A percentile compares a stretch with the other conserved stretches of the same genome.
These are phyloP conservation scores for Heliconius aoede DNA, from an alignment of 2,888 invertebrate species.

Conservation along the genomic window DNA sequence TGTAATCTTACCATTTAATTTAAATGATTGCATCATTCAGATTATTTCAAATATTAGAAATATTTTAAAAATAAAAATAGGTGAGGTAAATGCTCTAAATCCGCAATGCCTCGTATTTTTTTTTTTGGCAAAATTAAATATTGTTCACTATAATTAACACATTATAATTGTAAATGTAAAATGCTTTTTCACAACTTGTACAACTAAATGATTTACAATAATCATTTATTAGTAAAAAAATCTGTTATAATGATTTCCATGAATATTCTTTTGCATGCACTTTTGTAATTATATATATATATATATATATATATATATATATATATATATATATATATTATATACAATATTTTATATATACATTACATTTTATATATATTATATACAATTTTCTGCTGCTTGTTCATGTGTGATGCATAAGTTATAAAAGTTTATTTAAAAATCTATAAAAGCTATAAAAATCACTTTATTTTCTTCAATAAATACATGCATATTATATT, in stretches of 20 bases:
- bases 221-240: not conserved
- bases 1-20: not conserved
- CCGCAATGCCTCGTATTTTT: not conserved
- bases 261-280: not conserved
- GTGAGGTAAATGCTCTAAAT: not conserved
- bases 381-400: not conserved
- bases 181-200: not conserved
- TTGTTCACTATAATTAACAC: not conserved
- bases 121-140: not conserved
- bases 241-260: not conserved
- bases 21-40: not conserved
- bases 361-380: no score
- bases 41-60: not conserved
- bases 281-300: no score
- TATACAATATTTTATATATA: no score
- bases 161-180: not conserved
- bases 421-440: no score
- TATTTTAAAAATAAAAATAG: not conserved
- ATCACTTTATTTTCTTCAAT: no score
- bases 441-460: no score
- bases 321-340: no score
- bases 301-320: no score
- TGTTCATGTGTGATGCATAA: not conserved
- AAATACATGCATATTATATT: no score
- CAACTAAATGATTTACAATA: no score